Evolutionary conservation across 2,797 vertebrate species (phyloP), one percentile per base, ranked within the genome.

Genomic region (Melanogrammus aeglefinus): DNA sequence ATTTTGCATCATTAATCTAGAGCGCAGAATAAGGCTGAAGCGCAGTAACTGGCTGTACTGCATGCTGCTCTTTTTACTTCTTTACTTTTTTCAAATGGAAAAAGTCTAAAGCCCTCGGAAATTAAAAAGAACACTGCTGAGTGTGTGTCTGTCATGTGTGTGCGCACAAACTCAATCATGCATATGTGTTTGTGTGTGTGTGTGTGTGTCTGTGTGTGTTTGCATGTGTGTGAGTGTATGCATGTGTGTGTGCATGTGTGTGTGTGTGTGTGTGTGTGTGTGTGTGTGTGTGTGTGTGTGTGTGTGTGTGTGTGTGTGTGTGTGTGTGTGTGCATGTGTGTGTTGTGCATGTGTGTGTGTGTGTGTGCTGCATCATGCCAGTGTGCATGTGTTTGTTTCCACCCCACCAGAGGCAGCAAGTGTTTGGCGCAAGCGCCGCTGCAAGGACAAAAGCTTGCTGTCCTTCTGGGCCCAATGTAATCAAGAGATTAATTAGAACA

Each of bases 401-500:
- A 47, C 44, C 16, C 44, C 33, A 69, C 36, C 29, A 79, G 79
- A 80, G 72, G 79, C 78, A 73, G 81, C 81, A 80, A 80, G 73
- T 74, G 79, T 29, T 75, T 75, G 79, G 21, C 80, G 81, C 82
- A 80, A 44, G 74, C 14, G 73, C 81, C 84, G 77, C 75, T 9
- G 69, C 36, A 80, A 76, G 80, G 84, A 90, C 84, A 89, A 88
- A 85, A 78, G 79, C 0, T 77, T 13, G 16, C 80, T 79, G 82
- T 87, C 88, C 85, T 76, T 84, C 75, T 82, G 88, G 72, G 80
- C 76, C 82, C 84, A 89, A 88, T 91, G 87, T 91, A 91, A 93
- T 92, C 86, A 90, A 89, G 84, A 87, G 87, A 89, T 90, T 88
- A 90, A 91, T 91, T 89, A 83, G 84, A 63, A 77, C 85, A 86